Conservation (phyloP, 2,113 vertebrate genomes). For the Anhinga anhinga region DNA sequence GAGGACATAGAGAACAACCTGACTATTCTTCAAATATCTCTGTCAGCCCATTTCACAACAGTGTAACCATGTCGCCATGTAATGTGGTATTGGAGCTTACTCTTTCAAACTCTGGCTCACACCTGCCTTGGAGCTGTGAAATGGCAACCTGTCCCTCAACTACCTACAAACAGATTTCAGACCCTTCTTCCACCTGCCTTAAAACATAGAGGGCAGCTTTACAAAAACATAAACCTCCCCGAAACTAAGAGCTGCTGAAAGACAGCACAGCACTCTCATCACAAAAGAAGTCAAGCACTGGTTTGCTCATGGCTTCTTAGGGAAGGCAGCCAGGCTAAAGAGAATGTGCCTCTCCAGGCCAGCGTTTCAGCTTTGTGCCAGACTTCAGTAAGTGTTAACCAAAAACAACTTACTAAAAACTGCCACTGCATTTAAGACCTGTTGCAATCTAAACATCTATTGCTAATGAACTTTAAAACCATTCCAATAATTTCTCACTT, state of each 20-base stretch:
- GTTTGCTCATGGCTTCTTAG: neutral
- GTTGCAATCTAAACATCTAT: neutral
- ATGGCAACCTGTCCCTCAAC: slow-evolving; percentile 71
- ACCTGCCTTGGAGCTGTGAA: slow-evolving; percentile 75
- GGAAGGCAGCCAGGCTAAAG: neutral
- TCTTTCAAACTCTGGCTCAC: slow-evolving; percentile 77
- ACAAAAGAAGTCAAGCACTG: neutral
- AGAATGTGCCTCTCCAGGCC: neutral
- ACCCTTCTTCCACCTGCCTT: slow-evolving; percentile 75
- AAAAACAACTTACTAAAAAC: slow-evolving; percentile 45
- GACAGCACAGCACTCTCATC: neutral
- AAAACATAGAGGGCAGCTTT: neutral
- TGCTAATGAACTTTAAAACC: neutral
- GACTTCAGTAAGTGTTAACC: neutral
- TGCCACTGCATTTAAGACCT: neutral
- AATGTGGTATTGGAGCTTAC: slow-evolving; percentile 72
- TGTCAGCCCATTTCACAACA: neutral
- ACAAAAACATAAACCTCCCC: neutral
- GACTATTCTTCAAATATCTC: neutral
- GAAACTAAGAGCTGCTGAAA: neutral
- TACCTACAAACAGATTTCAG: slow-evolving; percentile 73
- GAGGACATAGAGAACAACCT: neutral
- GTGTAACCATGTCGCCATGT: slow-evolving; percentile 57
- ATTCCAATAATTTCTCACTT: neutral
- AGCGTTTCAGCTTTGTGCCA: neutral